phyloP scores from a whole-genome alignment of 92 coral and sea anemone species.

The Phenganax marumi region DNA sequence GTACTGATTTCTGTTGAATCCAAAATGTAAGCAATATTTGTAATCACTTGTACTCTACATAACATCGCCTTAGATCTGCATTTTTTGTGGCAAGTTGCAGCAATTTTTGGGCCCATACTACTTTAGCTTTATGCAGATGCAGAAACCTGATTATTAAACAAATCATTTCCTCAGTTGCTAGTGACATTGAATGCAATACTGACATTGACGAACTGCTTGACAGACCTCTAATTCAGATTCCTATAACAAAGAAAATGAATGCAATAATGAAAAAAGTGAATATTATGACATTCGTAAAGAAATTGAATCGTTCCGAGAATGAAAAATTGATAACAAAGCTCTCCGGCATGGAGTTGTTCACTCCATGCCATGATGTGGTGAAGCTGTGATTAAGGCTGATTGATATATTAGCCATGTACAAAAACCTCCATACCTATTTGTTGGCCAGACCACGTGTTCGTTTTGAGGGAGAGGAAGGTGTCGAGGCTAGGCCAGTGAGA shows the following conservation, averaged over 20 bases:
- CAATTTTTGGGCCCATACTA: too few relatives aligned
- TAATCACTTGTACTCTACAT: too few relatives aligned
- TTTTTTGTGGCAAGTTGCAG: too few relatives aligned
- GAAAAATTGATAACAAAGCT: constrained; percentile 1
- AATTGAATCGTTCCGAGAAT: not conserved
- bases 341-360: constrained; percentile 37
- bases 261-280: not conserved
- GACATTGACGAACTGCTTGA: constrained; percentile 8
- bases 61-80: too few relatives aligned
- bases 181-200: not conserved
- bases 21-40: too few relatives aligned
- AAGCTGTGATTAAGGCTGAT: constrained; percentile 1
- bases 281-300: not conserved
- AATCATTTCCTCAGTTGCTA: too few relatives aligned
- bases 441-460: not conserved
- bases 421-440: not conserved
- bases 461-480: constrained; percentile 6
- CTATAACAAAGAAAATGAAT: not conserved
- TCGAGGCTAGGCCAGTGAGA: not conserved
- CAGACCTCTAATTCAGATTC: not conserved
- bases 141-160: too few relatives aligned
- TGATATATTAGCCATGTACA: constrained; percentile 5
- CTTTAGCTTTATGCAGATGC: too few relatives aligned
- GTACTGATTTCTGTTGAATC: too few relatives aligned
- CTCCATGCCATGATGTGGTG: constrained; percentile 49